phyloP scores from a whole-genome alignment of 1,140 invertebrate genomes.

The Caenorhabditis briggsae region DNA sequence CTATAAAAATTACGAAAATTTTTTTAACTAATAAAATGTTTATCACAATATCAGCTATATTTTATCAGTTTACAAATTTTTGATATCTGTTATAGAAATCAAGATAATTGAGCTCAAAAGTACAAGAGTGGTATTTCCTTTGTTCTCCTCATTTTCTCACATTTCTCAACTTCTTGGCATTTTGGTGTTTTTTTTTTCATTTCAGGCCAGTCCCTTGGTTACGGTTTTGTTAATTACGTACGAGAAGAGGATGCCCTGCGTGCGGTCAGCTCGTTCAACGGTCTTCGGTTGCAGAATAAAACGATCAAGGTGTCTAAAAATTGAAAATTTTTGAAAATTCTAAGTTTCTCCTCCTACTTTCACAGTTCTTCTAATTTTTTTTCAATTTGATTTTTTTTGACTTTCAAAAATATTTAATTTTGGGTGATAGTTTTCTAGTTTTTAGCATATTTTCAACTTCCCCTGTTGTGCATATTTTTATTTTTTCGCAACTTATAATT shows the following conservation, averaged over 20 bases:
- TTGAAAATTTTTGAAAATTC: slow-evolving; percentile 47
- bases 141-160: not conserved
- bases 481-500: not conserved
- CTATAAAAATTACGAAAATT: too few relatives aligned
- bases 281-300: slow-evolving; percentile 96
- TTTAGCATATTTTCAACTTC: not conserved
- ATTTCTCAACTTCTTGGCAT: slow-evolving; percentile 1
- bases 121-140: not conserved
- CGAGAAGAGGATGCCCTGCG: slow-evolving; percentile 95
- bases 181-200: slow-evolving; percentile 72
- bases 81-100: too few relatives aligned
- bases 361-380: slow-evolving; percentile 60
- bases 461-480: slow-evolving; percentile 39
- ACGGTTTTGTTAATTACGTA: slow-evolving; percentile 99
- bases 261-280: slow-evolving; percentile 96
- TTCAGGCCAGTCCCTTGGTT: slow-evolving; percentile 96
- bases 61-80: too few relatives aligned
- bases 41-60: too few relatives aligned
- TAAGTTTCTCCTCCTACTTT: slow-evolving; percentile 63
- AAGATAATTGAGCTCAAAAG: not conserved
- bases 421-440: slow-evolving; percentile 7
- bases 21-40: too few relatives aligned
- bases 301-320: slow-evolving; percentile 90
- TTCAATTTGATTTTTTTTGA: not conserved
- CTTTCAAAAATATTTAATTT: not conserved